Base-by-base conservation (phyloP, 2,888 invertebrate genomes). In the Smittia aterrima region DNA sequence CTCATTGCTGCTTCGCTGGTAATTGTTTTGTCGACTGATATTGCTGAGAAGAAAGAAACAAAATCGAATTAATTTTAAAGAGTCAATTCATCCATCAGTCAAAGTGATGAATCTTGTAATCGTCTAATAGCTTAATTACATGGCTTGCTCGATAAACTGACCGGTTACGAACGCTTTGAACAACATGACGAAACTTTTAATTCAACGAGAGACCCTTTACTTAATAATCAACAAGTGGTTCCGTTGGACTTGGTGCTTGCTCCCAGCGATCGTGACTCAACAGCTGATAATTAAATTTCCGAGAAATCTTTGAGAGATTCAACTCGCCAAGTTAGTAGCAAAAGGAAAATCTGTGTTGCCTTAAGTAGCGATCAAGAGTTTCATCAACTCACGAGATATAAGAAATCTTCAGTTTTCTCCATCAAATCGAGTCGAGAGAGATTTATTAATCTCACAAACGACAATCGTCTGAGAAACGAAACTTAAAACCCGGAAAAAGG, bases 31-130 rank as follows among this genome's bases (percentile, higher is more conserved):
- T 32, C 47, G 32, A 47, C 24, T 68, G 25, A 47, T 68, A 68
- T 47, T 68, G 68, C 27, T 68, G 68, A 68, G 13, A 20, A 41
- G 47, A 47, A 9, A 1, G 11, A 6, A 66, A 32, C 7, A 32
- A 32, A 16, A 67, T 38, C 38, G n/a, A 67, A 24, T 67, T 20
- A 67, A 67, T n/a, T n/a, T n/a, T n/a, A n/a, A n/a, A n/a, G n/a
- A 67, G 13, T 40, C 66, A 67, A 67, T 67, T 22, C 20, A 62
- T 62, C 62, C 3, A 62, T 62, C 62, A 62, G 16, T 53, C 24
- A 68, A 47, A 47, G 22, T 41, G 68, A 22, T 11, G 62, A 22
- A 11, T 62, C 18, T 62, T 11, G 24, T 24, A 22, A 20, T 68
- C 47, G 3, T 6, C 3, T 24, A 22, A 20, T 68, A 16, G 25